Percentiles rank a stretch among this genome's conserved stretches.
Conservation (phyloP, 2,113 vertebrate species). For the Carettochelys insculpta region DNA sequence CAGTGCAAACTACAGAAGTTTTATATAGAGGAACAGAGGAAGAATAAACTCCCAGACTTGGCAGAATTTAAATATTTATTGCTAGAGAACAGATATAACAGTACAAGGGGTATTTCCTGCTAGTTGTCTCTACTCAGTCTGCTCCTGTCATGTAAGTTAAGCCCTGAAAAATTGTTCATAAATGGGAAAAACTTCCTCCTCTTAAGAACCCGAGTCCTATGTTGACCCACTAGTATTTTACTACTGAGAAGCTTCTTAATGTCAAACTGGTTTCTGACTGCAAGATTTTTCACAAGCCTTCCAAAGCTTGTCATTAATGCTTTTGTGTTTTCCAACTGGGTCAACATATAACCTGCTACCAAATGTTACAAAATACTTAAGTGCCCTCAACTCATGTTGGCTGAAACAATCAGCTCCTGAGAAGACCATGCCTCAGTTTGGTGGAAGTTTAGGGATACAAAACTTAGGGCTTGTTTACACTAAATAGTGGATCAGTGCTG, state of each 20-base stretch:
- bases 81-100: neutral
- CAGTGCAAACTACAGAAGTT: neutral
- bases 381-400: neutral
- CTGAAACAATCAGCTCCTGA: neutral
- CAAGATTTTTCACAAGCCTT: neutral
- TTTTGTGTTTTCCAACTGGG: neutral
- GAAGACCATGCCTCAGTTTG: neutral
- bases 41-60: neutral
- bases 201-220: neutral
- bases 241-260: neutral
- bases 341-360: neutral
- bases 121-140: neutral
- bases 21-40: neutral
- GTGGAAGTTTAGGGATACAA: neutral
- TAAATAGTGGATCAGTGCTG: too few relatives aligned
- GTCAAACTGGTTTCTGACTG: neutral
- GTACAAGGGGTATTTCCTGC: neutral
- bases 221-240: neutral
- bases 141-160: neutral
- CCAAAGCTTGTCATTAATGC: neutral
- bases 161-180: too few relatives aligned
- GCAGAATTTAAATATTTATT: neutral
- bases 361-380: neutral
- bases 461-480: too few relatives aligned
- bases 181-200: neutral